Evolutionary conservation across 2,888 invertebrate genomes (phyloP).

Genomic region (Hyposoter didymator): DNA sequence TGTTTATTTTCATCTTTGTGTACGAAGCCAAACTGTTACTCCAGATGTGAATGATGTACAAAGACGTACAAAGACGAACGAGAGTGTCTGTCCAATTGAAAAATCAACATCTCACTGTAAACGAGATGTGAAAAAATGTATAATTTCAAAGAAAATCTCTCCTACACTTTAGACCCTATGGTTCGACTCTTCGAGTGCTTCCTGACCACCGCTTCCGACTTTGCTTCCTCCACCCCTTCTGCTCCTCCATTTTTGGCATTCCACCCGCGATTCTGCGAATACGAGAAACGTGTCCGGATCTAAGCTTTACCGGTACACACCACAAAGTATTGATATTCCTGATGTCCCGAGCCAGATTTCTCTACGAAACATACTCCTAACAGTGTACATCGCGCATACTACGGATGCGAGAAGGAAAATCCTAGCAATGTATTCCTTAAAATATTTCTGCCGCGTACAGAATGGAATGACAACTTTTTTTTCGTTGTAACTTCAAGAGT

Average conservation of each 20-base stretch:
- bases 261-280: constrained; percentile 54
- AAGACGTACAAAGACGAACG: too few relatives aligned
- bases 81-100: not conserved
- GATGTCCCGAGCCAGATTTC: constrained; percentile 54
- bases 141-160: not conserved
- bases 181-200: not conserved
- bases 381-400: not conserved
- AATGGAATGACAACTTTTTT: not conserved
- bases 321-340: constrained; percentile 62
- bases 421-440: not conserved
- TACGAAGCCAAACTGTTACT: not conserved
- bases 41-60: not conserved
- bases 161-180: not conserved
- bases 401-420: not conserved
- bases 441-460: not conserved
- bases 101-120: not conserved
- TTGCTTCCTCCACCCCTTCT: not conserved
- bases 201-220: constrained; percentile 13
- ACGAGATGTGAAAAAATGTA: not conserved
- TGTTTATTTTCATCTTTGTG: not conserved
- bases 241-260: constrained; percentile 31
- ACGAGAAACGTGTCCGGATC: constrained; percentile 63
- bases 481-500: not conserved
- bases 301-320: constrained; percentile 39
- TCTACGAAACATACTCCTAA: constrained; percentile 33